phyloP scores from a whole-genome alignment of 2,888 invertebrate species.

The Litoditis marina region DNA sequence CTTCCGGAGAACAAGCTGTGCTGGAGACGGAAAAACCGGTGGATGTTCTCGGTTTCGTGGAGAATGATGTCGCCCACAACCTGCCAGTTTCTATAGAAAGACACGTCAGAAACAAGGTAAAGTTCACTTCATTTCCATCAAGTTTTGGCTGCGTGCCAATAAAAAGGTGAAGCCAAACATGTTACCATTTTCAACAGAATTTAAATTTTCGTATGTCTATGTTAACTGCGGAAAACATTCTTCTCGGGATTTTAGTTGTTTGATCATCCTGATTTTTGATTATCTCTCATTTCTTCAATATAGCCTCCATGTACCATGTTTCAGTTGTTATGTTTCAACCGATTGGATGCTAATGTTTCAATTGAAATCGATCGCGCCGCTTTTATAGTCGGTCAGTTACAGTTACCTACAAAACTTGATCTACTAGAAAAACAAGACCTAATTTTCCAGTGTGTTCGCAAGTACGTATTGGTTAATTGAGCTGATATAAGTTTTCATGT shows the following conservation, averaged over 20 bases:
- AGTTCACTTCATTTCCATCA: not conserved
- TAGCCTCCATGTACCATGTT: constrained; percentile 2
- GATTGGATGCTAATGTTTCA: constrained; percentile 28
- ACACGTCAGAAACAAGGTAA: constrained; percentile 35
- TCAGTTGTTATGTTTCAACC: constrained; percentile 32
- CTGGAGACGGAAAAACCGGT: constrained; percentile 34
- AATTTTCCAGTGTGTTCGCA: too few relatives aligned
- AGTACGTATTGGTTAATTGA: too few relatives aligned
- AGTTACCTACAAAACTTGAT: not conserved
- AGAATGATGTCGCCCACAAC: constrained; percentile 24
- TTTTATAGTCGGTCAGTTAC: constrained; percentile 26
- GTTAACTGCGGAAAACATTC: too few relatives aligned
- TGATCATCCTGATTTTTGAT: too few relatives aligned
- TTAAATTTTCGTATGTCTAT: too few relatives aligned
- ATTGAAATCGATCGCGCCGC: constrained; percentile 36
- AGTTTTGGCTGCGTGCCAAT: not conserved
- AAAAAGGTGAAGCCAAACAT: too few relatives aligned
- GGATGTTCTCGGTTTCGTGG: constrained; percentile 32
- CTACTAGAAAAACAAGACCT: too few relatives aligned
- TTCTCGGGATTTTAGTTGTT: too few relatives aligned
- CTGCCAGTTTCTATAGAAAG: constrained; percentile 29
- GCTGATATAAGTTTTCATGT: too few relatives aligned
- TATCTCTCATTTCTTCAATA: too few relatives aligned
- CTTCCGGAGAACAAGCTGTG: constrained; percentile 27
- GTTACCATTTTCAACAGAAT: too few relatives aligned